A percentile compares a stretch with the other conserved stretches of the same genome.
These are phyloP conservation scores for Plecturocebus donacophilus DNA, from an alignment of 2,113 vertebrate genomes.

Conservation along the genomic window DNA sequence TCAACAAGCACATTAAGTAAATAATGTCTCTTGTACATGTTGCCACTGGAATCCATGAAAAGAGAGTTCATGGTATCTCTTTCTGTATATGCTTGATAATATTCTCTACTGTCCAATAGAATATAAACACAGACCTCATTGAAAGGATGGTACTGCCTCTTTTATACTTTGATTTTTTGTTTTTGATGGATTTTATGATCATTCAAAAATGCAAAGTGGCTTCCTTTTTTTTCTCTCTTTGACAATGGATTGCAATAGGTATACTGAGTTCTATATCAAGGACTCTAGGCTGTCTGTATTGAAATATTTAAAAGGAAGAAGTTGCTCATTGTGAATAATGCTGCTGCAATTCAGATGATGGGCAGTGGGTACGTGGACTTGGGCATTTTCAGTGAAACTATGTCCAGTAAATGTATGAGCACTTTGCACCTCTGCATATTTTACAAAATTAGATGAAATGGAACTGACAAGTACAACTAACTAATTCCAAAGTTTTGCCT, in stretches of 20 bases:
- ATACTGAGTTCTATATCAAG: not conserved
- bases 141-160: not conserved
- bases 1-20: not conserved
- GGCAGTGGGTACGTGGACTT: not conserved
- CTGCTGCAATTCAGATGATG: not conserved
- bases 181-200: not conserved
- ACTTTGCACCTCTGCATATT: conserved; percentile 34
- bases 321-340: conserved; percentile 19
- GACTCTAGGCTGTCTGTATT: not conserved
- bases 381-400: not conserved
- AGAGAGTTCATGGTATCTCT: not conserved
- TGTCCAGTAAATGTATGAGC: conserved; percentile 52
- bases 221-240: not conserved
- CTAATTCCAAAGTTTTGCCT: conserved; percentile 34
- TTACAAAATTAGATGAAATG: conserved; percentile 5
- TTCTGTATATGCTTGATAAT: not conserved
- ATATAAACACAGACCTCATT: not conserved
- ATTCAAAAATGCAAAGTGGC: not conserved
- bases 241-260: not conserved
- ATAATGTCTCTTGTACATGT: not conserved
- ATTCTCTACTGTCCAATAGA: not conserved
- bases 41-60: not conserved
- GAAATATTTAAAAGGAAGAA: not conserved
- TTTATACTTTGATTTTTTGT: not conserved
- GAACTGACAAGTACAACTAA: conserved; percentile 17